phyloP scores from a whole-genome alignment of 2,888 invertebrate genomes.

The Dolichopus griseipennis region DNA sequence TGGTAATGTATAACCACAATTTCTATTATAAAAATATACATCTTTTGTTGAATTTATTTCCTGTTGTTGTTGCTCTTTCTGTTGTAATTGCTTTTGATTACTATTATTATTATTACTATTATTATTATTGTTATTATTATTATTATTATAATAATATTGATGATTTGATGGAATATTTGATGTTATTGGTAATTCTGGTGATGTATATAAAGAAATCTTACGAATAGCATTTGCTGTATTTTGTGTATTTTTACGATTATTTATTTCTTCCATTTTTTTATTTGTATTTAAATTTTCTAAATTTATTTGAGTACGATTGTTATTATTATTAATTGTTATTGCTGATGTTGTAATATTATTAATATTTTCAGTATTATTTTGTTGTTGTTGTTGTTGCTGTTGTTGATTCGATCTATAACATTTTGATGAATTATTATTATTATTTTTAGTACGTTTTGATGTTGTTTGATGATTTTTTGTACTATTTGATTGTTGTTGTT shows the following conservation, averaged over 20 bases:
- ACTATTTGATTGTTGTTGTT: background rate
- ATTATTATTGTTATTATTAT: too few relatives aligned
- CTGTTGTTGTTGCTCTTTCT: constrained; percentile 9
- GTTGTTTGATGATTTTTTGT: constrained; percentile 9
- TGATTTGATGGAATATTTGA: background rate
- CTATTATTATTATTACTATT: too few relatives aligned
- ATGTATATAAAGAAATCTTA: background rate
- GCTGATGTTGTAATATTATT: constrained; percentile 4
- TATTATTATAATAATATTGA: constrained; percentile 1
- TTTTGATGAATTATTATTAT: constrained; percentile 21
- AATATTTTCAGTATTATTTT: constrained; percentile 7
- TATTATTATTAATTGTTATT: background rate
- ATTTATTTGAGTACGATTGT: background rate
- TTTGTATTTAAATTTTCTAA: background rate
- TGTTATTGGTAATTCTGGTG: background rate
- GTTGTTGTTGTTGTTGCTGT: constrained; percentile 14
- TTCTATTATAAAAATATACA: background rate
- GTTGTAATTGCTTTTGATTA: too few relatives aligned
- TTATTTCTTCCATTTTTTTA: background rate
- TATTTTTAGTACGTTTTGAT: constrained; percentile 16
- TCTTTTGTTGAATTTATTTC: constrained; percentile 13
- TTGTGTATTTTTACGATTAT: background rate
- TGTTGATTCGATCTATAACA: background rate
- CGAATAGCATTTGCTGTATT: background rate
- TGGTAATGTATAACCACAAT: background rate